These are phyloP conservation scores for Eupelmus urozonus DNA, from an alignment of 2,888 invertebrate genomes.

Conservation along the genomic window DNA sequence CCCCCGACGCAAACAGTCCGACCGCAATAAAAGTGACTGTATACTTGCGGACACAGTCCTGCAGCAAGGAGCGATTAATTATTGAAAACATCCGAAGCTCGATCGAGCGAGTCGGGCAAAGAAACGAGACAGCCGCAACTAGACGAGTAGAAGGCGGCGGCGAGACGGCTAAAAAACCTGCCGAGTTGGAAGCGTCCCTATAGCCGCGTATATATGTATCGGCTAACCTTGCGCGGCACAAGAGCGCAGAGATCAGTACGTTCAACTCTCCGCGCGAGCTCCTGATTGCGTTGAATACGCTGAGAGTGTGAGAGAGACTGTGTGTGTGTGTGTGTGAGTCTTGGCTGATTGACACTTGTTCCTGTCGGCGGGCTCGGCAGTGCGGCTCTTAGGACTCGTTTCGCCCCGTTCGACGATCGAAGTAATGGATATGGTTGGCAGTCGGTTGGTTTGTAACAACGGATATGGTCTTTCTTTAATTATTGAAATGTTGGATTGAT, in stretches of 20 bases:
- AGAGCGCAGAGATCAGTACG: conserved; percentile 58
- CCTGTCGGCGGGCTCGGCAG: conserved; percentile 61
- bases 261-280: conserved; percentile 61
- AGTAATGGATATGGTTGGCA: no score
- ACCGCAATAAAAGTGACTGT: no score
- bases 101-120: neutral
- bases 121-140: neutral
- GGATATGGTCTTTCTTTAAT: no score
- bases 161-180: no score
- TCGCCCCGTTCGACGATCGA: neutral
- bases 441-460: no score
- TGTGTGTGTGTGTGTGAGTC: neutral
- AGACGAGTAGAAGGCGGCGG: neutral
- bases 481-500: no score
- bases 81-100: neutral
- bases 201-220: no score
- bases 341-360: conserved; percentile 73
- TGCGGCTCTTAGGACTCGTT: conserved; percentile 5
- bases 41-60: no score
- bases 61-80: neutral
- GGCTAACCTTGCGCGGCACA: neutral
- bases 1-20: no score
- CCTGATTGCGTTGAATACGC: conserved; percentile 68
- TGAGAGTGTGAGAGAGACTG: neutral
- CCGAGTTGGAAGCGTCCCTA: no score